These are phyloP conservation scores for Parapristionchus giblindavisi DNA, from an alignment of 2,888 invertebrate genomes.

Conservation along the genomic window DNA sequence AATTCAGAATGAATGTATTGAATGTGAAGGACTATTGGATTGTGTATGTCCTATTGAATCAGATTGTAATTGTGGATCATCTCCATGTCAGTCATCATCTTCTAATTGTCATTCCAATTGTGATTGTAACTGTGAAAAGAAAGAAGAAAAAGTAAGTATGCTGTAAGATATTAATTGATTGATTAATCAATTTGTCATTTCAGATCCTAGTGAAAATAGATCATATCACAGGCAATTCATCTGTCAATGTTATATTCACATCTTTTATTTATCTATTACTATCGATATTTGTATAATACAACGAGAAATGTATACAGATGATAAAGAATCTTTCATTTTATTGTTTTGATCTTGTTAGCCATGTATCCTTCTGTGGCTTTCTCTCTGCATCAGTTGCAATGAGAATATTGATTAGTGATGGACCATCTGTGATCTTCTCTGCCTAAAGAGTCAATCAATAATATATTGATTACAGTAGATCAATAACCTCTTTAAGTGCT, in stretches of 20 bases:
- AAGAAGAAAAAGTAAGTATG: not conserved
- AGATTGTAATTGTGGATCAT: not conserved
- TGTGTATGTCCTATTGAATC: not conserved
- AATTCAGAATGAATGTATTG: not conserved
- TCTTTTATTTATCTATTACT: slow-evolving; percentile 17
- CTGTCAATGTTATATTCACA: not conserved
- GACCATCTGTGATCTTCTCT: slow-evolving; percentile 78
- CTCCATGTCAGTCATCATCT: not conserved
- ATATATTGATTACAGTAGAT: not conserved
- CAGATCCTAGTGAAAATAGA: not conserved
- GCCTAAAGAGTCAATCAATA: slow-evolving; percentile 9
- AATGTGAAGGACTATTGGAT: not conserved
- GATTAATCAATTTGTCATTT: not conserved
- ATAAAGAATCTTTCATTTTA: slow-evolving; percentile 32
- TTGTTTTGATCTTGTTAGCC: slow-evolving; percentile 88
- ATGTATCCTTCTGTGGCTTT: slow-evolving; percentile 88
- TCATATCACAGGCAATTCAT: not conserved
- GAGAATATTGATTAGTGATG: slow-evolving; percentile 88
- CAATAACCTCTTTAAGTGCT: slow-evolving; percentile 76
- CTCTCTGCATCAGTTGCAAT: slow-evolving; percentile 88
- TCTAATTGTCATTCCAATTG: not conserved
- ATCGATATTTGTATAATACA: slow-evolving; percentile 7
- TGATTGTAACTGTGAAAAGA: not conserved
- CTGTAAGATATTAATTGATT: too few relatives aligned
- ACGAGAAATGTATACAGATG: not conserved